Evolutionary conservation across 1,140 invertebrate species (phyloP).

Genomic region (Cotesia glomerata): DNA sequence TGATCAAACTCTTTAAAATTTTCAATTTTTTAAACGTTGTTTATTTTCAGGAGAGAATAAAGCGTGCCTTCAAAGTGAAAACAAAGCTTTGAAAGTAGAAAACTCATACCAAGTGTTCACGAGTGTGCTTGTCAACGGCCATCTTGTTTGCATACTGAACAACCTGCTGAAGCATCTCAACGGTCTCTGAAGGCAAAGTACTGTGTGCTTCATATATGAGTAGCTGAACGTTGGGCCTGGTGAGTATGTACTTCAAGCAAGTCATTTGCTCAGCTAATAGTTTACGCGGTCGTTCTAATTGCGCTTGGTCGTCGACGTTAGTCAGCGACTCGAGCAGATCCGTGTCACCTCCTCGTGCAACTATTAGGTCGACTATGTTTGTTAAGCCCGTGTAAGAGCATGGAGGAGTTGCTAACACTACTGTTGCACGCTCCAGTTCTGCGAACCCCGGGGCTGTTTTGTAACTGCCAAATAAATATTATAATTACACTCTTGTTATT

Average conservation of each 20-base stretch:
- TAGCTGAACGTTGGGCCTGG: slow-evolving; percentile 58
- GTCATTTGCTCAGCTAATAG: slow-evolving; percentile 49
- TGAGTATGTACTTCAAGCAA: slow-evolving; percentile 51
- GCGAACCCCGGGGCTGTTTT: slow-evolving; percentile 34
- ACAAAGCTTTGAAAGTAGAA: slow-evolving; percentile 3
- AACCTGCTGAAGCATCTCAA: slow-evolving; percentile 53
- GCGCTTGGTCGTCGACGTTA: slow-evolving; percentile 28
- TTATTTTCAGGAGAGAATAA: too few species aligned
- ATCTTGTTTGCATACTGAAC: slow-evolving; percentile 57
- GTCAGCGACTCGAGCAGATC: slow-evolving; percentile 50
- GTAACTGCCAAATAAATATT: slow-evolving; percentile 40
- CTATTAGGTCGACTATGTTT: slow-evolving; percentile 74
- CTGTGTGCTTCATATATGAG: slow-evolving; percentile 63
- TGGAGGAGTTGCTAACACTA: slow-evolving; percentile 75
- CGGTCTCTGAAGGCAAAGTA: slow-evolving; percentile 56
- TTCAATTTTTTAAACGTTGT: too few species aligned
- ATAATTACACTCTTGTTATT: slow-evolving; percentile 10
- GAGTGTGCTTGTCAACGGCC: slow-evolving; percentile 53
- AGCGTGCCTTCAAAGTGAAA: too few species aligned
- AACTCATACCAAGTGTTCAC: slow-evolving; percentile 5
- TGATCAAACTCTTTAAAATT: too few species aligned
- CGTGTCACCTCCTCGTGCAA: slow-evolving; percentile 52
- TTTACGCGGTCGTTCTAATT: slow-evolving; percentile 36
- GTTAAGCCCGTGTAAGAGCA: slow-evolving; percentile 77
- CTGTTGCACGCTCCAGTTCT: slow-evolving; percentile 72